A percentile compares a stretch with the other conserved stretches of the same genome.
phyloP scores from a whole-genome alignment of 2,113 vertebrate genomes.

The Zosterops japonicus region DNA sequence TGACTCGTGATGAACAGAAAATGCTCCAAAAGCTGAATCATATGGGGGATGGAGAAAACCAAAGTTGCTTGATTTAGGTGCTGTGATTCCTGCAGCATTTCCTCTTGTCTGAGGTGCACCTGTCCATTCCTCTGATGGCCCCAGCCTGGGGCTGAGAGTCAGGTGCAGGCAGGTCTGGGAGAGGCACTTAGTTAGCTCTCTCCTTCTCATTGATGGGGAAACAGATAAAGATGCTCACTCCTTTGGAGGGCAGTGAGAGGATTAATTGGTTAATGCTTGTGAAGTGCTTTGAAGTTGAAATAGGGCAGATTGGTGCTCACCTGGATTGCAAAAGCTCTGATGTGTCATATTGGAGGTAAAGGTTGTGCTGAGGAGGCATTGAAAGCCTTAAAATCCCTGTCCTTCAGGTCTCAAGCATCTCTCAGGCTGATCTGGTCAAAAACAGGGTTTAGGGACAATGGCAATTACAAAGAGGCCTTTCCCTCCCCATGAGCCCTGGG shows the following conservation, averaged over 20 bases:
- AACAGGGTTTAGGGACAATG: not conserved
- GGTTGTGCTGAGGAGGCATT: not conserved
- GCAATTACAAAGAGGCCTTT: not conserved
- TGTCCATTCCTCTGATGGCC: not conserved
- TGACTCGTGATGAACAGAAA: not conserved
- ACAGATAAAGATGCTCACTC: slow-evolving; percentile 32
- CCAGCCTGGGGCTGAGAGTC: not conserved
- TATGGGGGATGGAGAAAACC: not conserved
- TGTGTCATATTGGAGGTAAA: slow-evolving; percentile 31
- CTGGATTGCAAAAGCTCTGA: slow-evolving; percentile 13
- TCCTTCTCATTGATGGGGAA: not conserved
- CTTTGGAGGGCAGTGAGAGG: not conserved
- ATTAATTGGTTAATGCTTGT: slow-evolving; percentile 53
- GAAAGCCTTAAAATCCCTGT: not conserved
- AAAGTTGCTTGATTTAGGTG: not conserved
- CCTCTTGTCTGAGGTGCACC: not conserved
- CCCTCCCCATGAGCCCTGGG: not conserved
- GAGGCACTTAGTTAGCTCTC: slow-evolving; percentile 35
- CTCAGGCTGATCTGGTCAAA: not conserved
- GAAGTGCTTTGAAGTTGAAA: slow-evolving; percentile 55
- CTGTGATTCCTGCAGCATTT: not conserved
- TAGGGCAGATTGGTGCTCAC: not conserved
- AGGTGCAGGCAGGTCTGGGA: not conserved
- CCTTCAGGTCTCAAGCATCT: not conserved
- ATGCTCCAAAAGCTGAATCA: not conserved